Conservation (phyloP, 2,113 vertebrate species). For the Acrocephalus arundinaceus region DNA sequence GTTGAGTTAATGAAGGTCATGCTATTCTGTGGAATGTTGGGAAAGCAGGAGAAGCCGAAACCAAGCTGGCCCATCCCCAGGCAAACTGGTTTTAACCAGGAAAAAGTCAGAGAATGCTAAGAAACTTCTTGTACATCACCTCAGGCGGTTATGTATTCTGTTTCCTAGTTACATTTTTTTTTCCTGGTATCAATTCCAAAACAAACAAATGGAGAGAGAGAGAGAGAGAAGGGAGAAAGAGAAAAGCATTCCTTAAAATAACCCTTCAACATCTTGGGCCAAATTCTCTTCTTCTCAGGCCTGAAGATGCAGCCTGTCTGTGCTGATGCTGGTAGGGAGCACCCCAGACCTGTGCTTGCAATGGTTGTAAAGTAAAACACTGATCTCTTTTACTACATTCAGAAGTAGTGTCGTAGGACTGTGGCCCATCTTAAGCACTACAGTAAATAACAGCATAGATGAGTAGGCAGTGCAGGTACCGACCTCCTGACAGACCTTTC, state of each 20-base stretch:
- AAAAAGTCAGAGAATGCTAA: slow-evolving; percentile 70
- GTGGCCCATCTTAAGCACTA: neutral
- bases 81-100: slow-evolving; percentile 82
- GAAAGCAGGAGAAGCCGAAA: slow-evolving; percentile 74
- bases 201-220: slow-evolving; percentile 37
- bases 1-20: slow-evolving; percentile 70
- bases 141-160: slow-evolving; percentile 65
- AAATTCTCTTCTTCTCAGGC: neutral
- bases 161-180: slow-evolving; percentile 71
- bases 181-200: slow-evolving; percentile 68
- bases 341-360: neutral
- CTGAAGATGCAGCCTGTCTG: neutral
- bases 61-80: slow-evolving; percentile 73
- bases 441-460: neutral
- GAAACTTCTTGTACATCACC: slow-evolving; percentile 71
- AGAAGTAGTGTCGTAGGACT: neutral
- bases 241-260: slow-evolving; percentile 57
- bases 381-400: neutral
- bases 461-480: neutral
- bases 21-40: slow-evolving; percentile 69
- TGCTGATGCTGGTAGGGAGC: neutral
- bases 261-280: slow-evolving; percentile 61
- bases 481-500: neutral
- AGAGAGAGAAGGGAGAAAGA: neutral
- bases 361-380: neutral